Conservation (phyloP, 2,797 vertebrate genomes). For the Odontamblyopus lacepedii region DNA sequence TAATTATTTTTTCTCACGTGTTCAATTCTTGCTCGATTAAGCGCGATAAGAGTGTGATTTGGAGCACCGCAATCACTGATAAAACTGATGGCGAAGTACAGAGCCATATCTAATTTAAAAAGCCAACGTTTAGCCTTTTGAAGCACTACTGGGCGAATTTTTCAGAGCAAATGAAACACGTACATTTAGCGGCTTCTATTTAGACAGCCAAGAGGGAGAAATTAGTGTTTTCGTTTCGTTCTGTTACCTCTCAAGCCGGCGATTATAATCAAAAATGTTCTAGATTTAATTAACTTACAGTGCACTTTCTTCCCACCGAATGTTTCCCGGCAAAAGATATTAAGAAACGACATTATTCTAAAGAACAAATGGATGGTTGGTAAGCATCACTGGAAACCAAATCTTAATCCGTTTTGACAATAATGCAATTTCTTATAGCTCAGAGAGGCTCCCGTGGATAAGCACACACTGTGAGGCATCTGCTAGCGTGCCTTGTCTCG, state of each 20-base stretch:
- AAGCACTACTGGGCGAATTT: conserved; percentile 47
- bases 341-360: conserved; percentile 55
- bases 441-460: conserved; percentile 20
- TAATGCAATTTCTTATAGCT: conserved; percentile 48
- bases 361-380: conserved; percentile 57
- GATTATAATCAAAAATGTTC: conserved; percentile 75
- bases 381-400: conserved; percentile 50
- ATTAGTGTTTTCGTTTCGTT: conserved; percentile 49
- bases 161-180: conserved; percentile 57
- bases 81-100: conserved; percentile 63
- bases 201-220: conserved; percentile 45
- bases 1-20: conserved; percentile 63
- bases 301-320: conserved; percentile 50
- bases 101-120: conserved; percentile 66
- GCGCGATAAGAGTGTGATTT: conserved; percentile 69
- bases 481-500: conserved; percentile 7
- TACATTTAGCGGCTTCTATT: conserved; percentile 52
- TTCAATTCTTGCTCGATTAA: conserved; percentile 67
- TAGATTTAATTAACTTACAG: conserved; percentile 72
- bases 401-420: conserved; percentile 45
- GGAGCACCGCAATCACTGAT: conserved; percentile 73
- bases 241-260: conserved; percentile 55
- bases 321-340: conserved; percentile 56
- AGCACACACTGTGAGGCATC: conserved; percentile 10
- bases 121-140: conserved; percentile 58